phyloP scores from a whole-genome alignment of 2,888 invertebrate species.

The Scaptomyza parva region DNA sequence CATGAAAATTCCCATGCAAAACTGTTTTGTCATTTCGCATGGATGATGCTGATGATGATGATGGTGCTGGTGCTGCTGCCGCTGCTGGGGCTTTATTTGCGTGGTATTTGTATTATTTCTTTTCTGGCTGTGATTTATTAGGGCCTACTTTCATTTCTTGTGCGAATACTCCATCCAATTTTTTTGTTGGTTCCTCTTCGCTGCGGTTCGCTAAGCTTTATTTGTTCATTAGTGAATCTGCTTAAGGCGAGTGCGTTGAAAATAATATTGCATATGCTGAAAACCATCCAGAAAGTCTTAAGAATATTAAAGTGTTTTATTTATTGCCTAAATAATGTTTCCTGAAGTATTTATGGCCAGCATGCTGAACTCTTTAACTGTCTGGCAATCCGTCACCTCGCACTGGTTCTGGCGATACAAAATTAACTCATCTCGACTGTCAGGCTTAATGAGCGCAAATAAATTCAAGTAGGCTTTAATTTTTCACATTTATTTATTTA shows the following conservation, averaged over 20 bases:
- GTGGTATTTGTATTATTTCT: conserved; percentile 70
- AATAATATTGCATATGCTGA: conserved; percentile 26
- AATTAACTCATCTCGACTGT: conserved; percentile 71
- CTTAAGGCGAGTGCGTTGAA: conserved; percentile 21
- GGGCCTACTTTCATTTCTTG: conserved; percentile 37
- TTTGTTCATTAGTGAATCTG: conserved; percentile 73
- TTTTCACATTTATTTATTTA: no score
- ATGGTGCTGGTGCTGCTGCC: neutral
- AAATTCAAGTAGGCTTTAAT: conserved; percentile 78
- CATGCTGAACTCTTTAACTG: conserved; percentile 51
- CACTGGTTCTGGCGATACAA: conserved; percentile 33
- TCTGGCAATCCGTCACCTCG: conserved; percentile 50
- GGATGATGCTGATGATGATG: neutral
- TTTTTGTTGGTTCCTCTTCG: conserved; percentile 8
- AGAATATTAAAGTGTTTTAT: conserved; percentile 28
- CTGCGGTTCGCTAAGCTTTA: conserved; percentile 67
- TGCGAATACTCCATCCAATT: conserved; percentile 6
- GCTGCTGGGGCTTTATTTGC: conserved; percentile 39
- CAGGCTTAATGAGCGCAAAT: conserved; percentile 75
- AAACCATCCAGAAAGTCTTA: neutral
- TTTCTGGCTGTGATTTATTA: conserved; percentile 72
- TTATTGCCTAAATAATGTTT: conserved; percentile 17
- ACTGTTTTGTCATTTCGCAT: conserved; percentile 71
- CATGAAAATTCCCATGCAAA: conserved; percentile 68
- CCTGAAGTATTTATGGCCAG: conserved; percentile 33